Percentiles rank a stretch among this genome's conserved stretches.
Evolutionary conservation across 2,797 vertebrate species (phyloP).

Genomic region (Syngnathus acus): DNA sequence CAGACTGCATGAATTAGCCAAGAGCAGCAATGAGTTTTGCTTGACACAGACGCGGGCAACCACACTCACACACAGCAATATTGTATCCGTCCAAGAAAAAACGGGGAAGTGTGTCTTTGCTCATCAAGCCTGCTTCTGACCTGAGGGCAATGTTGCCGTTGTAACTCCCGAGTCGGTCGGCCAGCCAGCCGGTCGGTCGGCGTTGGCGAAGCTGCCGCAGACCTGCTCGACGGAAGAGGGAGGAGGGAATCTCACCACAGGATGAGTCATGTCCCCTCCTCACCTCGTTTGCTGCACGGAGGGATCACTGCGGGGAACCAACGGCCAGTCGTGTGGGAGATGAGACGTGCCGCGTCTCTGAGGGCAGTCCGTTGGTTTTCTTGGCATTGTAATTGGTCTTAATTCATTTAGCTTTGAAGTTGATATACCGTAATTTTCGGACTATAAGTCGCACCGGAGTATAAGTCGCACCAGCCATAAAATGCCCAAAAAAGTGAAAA

Average conservation of each 20-base stretch:
- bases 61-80: slow-evolving; percentile 23
- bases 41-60: background rate
- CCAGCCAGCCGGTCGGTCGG: slow-evolving; percentile 26
- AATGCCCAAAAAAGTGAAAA: too few relatives aligned
- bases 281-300: slow-evolving; percentile 25
- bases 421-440: too few relatives aligned
- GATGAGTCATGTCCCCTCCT: slow-evolving; percentile 50
- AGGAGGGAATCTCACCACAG: slow-evolving; percentile 26
- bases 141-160: slow-evolving; percentile 57
- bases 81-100: slow-evolving; percentile 17
- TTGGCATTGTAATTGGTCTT: too few relatives aligned
- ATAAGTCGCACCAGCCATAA: too few relatives aligned
- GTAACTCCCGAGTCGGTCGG: slow-evolving; percentile 53
- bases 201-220: slow-evolving; percentile 38
- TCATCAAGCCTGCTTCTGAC: slow-evolving; percentile 67
- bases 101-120: slow-evolving; percentile 37
- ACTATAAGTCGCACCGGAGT: too few relatives aligned
- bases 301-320: slow-evolving; percentile 30
- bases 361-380: too few relatives aligned
- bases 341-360: too few relatives aligned
- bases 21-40: background rate
- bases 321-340: slow-evolving; percentile 8
- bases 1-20: slow-evolving; percentile 1
- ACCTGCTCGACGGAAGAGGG: slow-evolving; percentile 22
- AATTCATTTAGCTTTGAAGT: too few relatives aligned